These are phyloP conservation scores for Stomorhina lunata DNA, from an alignment of 2,888 invertebrate genomes.

Conservation along the genomic window DNA sequence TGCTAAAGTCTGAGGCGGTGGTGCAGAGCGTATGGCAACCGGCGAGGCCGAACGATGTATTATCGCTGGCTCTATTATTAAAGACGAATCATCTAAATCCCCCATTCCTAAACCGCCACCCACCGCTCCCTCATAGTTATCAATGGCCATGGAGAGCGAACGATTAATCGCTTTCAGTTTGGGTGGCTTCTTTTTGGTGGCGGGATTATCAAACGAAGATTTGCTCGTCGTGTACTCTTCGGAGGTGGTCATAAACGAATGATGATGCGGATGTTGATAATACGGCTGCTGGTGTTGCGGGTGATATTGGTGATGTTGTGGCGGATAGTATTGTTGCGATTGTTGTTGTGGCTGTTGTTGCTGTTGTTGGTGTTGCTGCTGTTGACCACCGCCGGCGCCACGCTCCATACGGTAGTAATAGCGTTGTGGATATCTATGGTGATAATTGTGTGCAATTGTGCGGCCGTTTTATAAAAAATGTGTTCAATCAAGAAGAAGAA, in stretches of 20 bases:
- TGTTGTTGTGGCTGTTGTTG: slow-evolving; percentile 58
- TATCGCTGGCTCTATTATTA: slow-evolving; percentile 77
- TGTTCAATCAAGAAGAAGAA: slow-evolving; percentile 49
- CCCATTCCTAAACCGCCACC: slow-evolving; percentile 66
- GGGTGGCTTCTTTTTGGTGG: slow-evolving; percentile 79
- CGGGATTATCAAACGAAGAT: slow-evolving; percentile 78
- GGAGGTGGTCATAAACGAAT: slow-evolving; percentile 70
- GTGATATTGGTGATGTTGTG: slow-evolving; percentile 50
- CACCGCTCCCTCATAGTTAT: slow-evolving; percentile 74
- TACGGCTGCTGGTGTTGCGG: slow-evolving; percentile 46
- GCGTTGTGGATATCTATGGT: slow-evolving; percentile 78
- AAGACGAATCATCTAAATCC: slow-evolving; percentile 72
- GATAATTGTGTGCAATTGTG: slow-evolving; percentile 79
- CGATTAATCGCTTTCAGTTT: slow-evolving; percentile 80
- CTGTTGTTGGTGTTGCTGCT: slow-evolving; percentile 69
- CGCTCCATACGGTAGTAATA: slow-evolving; percentile 80
- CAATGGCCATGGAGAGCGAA: slow-evolving; percentile 80
- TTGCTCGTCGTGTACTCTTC: slow-evolving; percentile 71
- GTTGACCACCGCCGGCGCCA: slow-evolving; percentile 78
- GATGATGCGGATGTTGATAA: slow-evolving; percentile 70
- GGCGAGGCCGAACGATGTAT: slow-evolving; percentile 78
- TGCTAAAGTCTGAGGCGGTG: slow-evolving; percentile 78
- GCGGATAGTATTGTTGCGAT: slow-evolving; percentile 41
- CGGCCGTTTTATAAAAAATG: slow-evolving; percentile 69
- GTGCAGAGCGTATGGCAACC: slow-evolving; percentile 76